A percentile compares a stretch with the other conserved stretches of the same genome.
Conservation (phyloP, 2,113 vertebrate genomes). For the Oreotrochilus melanogaster region DNA sequence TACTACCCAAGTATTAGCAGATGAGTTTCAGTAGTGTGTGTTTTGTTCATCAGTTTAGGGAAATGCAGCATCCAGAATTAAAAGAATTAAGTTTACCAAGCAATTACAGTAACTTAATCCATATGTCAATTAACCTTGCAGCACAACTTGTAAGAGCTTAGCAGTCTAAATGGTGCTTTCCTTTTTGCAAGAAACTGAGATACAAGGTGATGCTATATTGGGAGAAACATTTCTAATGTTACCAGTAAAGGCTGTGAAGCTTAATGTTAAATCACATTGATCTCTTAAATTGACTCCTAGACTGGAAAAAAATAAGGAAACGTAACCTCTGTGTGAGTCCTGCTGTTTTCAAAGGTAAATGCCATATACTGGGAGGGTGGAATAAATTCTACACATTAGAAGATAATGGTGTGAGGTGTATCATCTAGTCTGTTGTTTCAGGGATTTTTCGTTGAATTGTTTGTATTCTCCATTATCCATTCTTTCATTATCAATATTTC, state of each 20-base stretch:
- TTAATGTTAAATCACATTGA: neutral
- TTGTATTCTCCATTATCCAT: neutral
- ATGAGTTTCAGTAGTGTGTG: neutral
- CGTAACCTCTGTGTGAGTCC: neutral
- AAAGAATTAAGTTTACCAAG: neutral
- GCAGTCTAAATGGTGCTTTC: neutral
- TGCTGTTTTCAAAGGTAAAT: neutral
- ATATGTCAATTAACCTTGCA: neutral
- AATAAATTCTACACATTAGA: neutral
- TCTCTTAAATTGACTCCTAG: neutral
- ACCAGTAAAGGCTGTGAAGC: neutral
- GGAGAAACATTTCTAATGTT: neutral
- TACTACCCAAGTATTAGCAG: neutral
- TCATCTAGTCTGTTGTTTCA: neutral
- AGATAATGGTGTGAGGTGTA: neutral
- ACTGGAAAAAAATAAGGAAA: neutral
- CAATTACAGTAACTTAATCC: neutral
- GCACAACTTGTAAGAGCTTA: neutral
- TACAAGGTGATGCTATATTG: fast-evolving
- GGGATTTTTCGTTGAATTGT: neutral
- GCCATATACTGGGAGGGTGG: fast-evolving
- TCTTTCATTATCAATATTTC: neutral
- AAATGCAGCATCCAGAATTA: neutral
- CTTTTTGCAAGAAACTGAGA: neutral
- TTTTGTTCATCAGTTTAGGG: neutral